Evolutionary conservation across 2,888 invertebrate species (phyloP), one percentile per base, ranked within the genome.

Genomic region (Tiliacea aurago): DNA sequence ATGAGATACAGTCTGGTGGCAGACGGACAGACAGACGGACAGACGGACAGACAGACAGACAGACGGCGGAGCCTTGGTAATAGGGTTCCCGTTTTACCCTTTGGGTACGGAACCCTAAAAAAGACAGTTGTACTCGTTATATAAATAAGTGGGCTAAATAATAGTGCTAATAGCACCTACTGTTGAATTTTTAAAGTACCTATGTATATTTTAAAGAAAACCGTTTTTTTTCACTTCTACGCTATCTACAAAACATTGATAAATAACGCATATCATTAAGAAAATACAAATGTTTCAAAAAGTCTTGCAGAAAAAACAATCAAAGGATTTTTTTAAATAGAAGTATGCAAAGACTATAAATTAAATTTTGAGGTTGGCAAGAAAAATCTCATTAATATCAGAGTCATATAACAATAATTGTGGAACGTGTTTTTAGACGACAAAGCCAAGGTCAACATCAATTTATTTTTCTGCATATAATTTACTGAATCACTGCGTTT

Each of bases 341-440:
- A 73, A 51, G 18, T 37, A 41, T 68, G 51, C 47, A 23, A n/a
- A 23, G 18, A 53, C 18, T 58, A 72, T 78, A 76, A 73, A 76
- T 74, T 45, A 43, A 11, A 37, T 64, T 74, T 74, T 71, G 55
- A 41, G 74, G 62, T 73, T 85, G 67, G 58, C 71, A 67, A 78
- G 70, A 78, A 70, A 70, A 51, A 55, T 37, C 58, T 37, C 63
- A 65, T 80, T 59, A 65, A 65, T 76, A 73, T 71, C 23, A 45
- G 45, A 45, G 45, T 63, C 61, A 74, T 67, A 78, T 81, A 81
- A 72, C 61, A 69, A 74, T 51, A n/a, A 51, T 43, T 64, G 41
- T 53, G 63, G 64, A 58, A 83, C 81, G 23, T 72, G 13, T 81
- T 78, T 73, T 69, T 61, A 37, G 45, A 37, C 20, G 23, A 68